Evolutionary conservation across 2,888 invertebrate species (phyloP).

Genomic region (Strigamia transsilvanica): DNA sequence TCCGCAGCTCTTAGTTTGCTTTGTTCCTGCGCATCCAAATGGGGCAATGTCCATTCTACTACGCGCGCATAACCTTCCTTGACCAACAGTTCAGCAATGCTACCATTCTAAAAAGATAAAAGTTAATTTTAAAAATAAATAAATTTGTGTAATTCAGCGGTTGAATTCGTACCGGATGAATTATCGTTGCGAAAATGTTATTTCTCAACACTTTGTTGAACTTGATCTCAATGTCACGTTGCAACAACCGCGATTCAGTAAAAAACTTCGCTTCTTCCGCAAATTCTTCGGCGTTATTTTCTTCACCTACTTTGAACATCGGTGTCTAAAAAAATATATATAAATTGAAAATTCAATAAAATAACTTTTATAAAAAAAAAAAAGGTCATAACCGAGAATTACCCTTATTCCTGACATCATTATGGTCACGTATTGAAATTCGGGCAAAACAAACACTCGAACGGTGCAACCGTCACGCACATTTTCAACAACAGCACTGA

Average conservation of each 20-base stretch:
- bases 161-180: constrained; percentile 79
- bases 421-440: constrained; percentile 88
- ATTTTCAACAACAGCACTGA: constrained; percentile 93
- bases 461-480: constrained; percentile 97
- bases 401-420: constrained; percentile 94
- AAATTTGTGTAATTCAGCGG: neutral
- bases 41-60: constrained; percentile 90
- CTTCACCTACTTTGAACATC: constrained; percentile 80
- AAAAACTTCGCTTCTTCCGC: constrained; percentile 94
- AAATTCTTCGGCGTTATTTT: constrained; percentile 70
- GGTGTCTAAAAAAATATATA: constrained; percentile 64
- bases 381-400: constrained; percentile 59
- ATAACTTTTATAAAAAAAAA: neutral
- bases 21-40: constrained; percentile 82
- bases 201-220: constrained; percentile 92
- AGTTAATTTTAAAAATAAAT: neutral
- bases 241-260: constrained; percentile 88
- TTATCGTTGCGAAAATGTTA: constrained; percentile 90
- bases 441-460: constrained; percentile 87
- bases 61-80: constrained; percentile 92
- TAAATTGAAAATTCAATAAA: constrained; percentile 37
- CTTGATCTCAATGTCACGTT: constrained; percentile 87
- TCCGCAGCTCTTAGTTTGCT: constrained; percentile 81
- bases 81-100: constrained; percentile 92
- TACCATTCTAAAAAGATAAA: constrained; percentile 69